Base-by-base conservation (phyloP, 64 coral and sea anemone species). In the Dendrophyllia cribrosa region DNA sequence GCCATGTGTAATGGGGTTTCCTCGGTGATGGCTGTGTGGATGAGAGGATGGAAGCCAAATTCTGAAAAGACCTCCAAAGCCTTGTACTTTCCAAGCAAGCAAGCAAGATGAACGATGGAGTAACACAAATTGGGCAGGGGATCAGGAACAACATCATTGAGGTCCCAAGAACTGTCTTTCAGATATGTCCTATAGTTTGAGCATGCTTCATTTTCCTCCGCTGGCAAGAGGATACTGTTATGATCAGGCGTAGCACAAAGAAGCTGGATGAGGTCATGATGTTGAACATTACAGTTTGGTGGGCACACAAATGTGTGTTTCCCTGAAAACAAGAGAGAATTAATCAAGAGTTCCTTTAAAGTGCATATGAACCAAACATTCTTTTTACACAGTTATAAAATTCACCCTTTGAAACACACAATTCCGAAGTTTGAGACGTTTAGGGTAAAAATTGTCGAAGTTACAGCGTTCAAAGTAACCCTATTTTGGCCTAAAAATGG, bases 191-290 rank as follows among this genome's bases (percentile, higher is more conserved):
- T 76, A 47, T 53, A 51, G 20, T 76, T 51, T 6, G 47, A 49
- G 46, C 74, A 76, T 8, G 74, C 5, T 51, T 53, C 20, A 45
- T 2, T 51, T 52, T 76, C 74, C 6, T 9, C 74, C n/a, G 17
- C 48, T 51, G 74, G 46, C 9, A 9, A n/a, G 4, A n/a, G 5
- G 15, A 21, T 2, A 17, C 48, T 76, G 19, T 6, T 19, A 20
- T 76, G 74, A n/a, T 76, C 74, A 51, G 74, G 46, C 51, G 74
- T 76, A 51, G 74, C 74, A 76, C 74, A 76, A 21, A 76, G 74
- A 76, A 76, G 74, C 47, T 52, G 46, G 19, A 76, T 51, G 7
- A 76, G 9, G 6, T 76, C 20, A n/a, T 76, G 74, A 45, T 76
- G 74, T 76, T 20, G 47, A 3, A 76, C 17, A 45, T 12, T 51